phyloP scores from a whole-genome alignment of 2,113 vertebrate species.

The western clawed frog (Xenopus tropicalis) region UCB_Xtro_10.0 CM004445.2:18315001-18315500 shows the following conservation, averaged over 20 bases:
- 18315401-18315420: too few species aligned
- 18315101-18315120: not conserved
- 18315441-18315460: too few species aligned
- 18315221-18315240: slow-evolving; percentile 23
- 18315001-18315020: too few species aligned
- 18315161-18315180: slow-evolving; percentile 1
- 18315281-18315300: slow-evolving; percentile 14
- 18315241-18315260: slow-evolving; percentile 1
- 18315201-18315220: slow-evolving; percentile 11
- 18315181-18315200: slow-evolving; percentile 10
- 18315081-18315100: not conserved
- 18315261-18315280: slow-evolving; percentile 1
- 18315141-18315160: slow-evolving; percentile 11
- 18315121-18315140: too few species aligned
- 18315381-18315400: too few species aligned
- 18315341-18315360: too few species aligned
- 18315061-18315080: not conserved
- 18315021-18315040: too few species aligned
- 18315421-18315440: too few species aligned
- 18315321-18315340: too few species aligned
- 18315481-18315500: too few species aligned
- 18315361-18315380: too few species aligned
- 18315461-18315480: too few species aligned
- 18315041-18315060: not conserved
- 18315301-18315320: not conserved